Evolutionary conservation across 2,113 vertebrate genomes (phyloP).

Genomic region (Setophaga kirtlandii): DNA sequence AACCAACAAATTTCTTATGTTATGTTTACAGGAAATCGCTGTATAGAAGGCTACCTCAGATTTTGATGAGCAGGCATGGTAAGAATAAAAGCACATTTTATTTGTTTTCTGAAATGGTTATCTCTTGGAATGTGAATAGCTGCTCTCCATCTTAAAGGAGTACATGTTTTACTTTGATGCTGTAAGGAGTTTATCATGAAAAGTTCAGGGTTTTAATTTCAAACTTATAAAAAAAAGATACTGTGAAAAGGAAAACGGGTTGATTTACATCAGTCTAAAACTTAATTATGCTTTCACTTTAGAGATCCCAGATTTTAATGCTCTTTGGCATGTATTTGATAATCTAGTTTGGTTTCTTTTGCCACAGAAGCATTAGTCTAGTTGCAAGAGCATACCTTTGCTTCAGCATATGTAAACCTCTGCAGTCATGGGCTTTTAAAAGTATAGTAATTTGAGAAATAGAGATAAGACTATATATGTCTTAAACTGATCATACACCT

Average conservation of each 20-base stretch:
- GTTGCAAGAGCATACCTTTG: not conserved
- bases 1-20: fast-evolving
- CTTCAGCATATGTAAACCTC: not conserved
- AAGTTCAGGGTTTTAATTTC: not conserved
- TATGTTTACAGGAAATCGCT: slow-evolving; percentile 7
- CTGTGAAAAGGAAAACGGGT: not conserved
- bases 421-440: not conserved
- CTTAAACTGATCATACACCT: not conserved
- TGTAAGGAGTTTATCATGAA: not conserved
- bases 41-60: not conserved
- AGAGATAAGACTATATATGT: not conserved
- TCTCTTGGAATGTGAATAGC: not conserved
- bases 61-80: slow-evolving; percentile 40
- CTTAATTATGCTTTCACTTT: not conserved
- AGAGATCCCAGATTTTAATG: not conserved
- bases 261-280: not conserved
- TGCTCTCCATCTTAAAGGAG: not conserved
- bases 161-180: not conserved
- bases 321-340: not conserved
- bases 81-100: not conserved
- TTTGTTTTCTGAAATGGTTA: not conserved
- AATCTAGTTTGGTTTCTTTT: not conserved
- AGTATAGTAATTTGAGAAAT: not conserved
- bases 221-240: not conserved
- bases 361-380: not conserved